Base-by-base conservation (phyloP, 2,888 invertebrate species). In the Drosophila yooni region DNA sequence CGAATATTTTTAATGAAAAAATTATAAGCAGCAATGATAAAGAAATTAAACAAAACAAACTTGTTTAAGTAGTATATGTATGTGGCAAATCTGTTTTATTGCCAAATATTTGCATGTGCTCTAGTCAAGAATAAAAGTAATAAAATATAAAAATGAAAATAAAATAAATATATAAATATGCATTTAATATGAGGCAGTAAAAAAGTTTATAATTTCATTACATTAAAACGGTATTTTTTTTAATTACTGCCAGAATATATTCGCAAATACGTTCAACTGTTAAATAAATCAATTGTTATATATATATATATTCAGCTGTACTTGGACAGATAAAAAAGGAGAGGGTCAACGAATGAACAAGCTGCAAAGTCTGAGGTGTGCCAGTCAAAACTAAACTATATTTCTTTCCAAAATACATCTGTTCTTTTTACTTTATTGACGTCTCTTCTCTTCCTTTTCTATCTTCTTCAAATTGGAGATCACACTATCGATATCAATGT, bases 1-100 rank as follows among this genome's bases (percentile, higher is more conserved):
- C 62, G 71, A 21, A 69, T 58, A 68, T 70, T 84, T 89, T 81
- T 87, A 87, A 87, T 87, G 83, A 83, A 87, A 89, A 86, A 74
- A 70, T 72, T 70, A 58, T 50, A 25, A 51, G 40, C 50, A 57
- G 46, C 51, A 70, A 53, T 69, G 51, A 29, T 8, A 53, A 61
- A 64, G 48, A 64, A 71, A 66, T 66, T 53, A 52, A 60, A 48
- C n/a, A 25, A 53, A 51, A 54, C 21, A 3, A 46, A 46, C 21
- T 15, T 25, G 38, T 38, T 38, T 8, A 38, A 38, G 38, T 18
- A 7, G 10, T 52, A 21, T 13, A 13, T 13, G n/a, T 31, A 13
- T n/a, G 21, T 31, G 21, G 4, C 21, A 33, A 33, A 21, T 8
- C 25, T 13, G 15, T 33, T 52, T 52, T 21, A 25, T 8, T 25